Base-by-base conservation (phyloP, 1,140 invertebrate genomes). In the Stegodyphus mimosarum region DNA sequence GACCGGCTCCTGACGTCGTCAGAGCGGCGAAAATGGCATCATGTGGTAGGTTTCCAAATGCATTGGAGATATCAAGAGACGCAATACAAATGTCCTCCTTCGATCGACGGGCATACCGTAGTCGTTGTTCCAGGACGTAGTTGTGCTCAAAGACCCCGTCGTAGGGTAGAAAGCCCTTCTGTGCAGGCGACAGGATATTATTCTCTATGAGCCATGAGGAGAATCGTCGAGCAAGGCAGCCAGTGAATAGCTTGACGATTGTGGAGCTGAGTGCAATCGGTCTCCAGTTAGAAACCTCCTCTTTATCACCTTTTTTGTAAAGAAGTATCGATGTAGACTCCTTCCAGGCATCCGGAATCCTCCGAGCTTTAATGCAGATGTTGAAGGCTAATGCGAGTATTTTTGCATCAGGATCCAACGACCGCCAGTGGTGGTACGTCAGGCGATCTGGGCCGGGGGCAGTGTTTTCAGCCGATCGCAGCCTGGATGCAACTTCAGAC, bases 61-160 rank as follows among this genome's bases (percentile, higher is more conserved):
- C 76, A 10, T 78, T 78, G 0, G 76, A 17, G 2, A 78, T n/a
- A n/a, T 78, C 76, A 0, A 78, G 6, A 0, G 48, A 75, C 6
- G 6, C 7, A 9, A 67, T 7, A 5, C 66, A n/a, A 2, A 17
- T 7, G 1, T 67, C 15, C 6, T n/a, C 7, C 66, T 78, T 79
- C 7, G 51, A 5, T 49, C 72, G 53, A n/a, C 84, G 81, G 0
- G 88, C 88, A 7, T 89, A 69, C 7, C 88, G 64, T 52, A 90
- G 70, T 63, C 78, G 17, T 9, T 88, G 63, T 67, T 89, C 86
- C 0, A 90, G 74, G 50, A 89, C 86, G 78, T 88, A 90, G 72
- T 90, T 91, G 87, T 91, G 89, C 81, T 91, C 90, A 9, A 88
- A 85, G 50, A 88, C 90, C 0, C 89, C 90, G 63, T 91, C 66